Percentiles rank a stretch among this genome's conserved stretches.
Evolutionary conservation across 2,888 invertebrate genomes (phyloP).

Genomic region (Proisotoma minuta): DNA sequence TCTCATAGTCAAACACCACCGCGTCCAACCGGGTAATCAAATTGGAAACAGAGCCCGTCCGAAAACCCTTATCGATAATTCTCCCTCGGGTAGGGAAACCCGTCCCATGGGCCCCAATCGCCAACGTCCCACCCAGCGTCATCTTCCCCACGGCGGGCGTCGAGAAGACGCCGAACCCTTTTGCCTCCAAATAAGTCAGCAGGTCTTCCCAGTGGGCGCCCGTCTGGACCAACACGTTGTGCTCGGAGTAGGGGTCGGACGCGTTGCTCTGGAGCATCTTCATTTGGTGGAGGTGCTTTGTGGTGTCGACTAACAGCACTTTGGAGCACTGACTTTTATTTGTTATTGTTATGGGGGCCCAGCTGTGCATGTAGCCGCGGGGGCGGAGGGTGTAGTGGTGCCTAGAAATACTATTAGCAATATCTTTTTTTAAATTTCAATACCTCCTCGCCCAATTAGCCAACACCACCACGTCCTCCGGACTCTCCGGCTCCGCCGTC

Average conservation of each 20-base stretch:
- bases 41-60: background rate
- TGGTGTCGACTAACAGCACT: background rate
- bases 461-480: background rate
- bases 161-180: background rate
- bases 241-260: background rate
- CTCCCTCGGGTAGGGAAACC: background rate
- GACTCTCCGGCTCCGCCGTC: background rate
- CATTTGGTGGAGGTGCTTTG: background rate
- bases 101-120: background rate
- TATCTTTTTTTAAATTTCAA: too few relatives aligned
- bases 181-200: background rate
- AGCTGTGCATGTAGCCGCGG: background rate
- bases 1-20: background rate
- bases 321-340: background rate
- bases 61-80: background rate
- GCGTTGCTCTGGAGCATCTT: background rate
- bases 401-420: too few relatives aligned
- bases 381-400: background rate
- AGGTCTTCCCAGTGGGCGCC: background rate
- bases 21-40: background rate
- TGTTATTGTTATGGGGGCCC: background rate
- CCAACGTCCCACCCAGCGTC: background rate
- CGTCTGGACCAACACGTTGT: background rate
- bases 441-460: conserved; percentile 15
- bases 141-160: background rate